These are phyloP conservation scores for Epicampocera succincta DNA, from an alignment of 2,888 invertebrate species.

Conservation along the genomic window DNA sequence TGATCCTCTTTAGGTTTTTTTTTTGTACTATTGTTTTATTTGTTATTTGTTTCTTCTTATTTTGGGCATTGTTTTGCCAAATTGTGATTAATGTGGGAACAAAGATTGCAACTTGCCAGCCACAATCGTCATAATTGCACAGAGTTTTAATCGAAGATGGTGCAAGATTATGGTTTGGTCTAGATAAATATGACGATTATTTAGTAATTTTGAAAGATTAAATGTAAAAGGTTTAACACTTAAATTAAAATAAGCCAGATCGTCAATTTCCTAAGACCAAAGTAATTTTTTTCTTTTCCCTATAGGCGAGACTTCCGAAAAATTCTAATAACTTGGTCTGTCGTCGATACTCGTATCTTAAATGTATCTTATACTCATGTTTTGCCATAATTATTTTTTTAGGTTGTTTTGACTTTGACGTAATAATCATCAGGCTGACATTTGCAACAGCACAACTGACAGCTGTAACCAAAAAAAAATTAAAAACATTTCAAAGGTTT, in stretches of 20 bases:
- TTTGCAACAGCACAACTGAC: slow-evolving; percentile 78
- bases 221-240: background rate
- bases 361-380: background rate
- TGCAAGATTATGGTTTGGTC: background rate
- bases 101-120: slow-evolving; percentile 39
- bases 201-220: background rate
- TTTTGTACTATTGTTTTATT: slow-evolving; percentile 45
- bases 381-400: slow-evolving; percentile 31
- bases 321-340: no score
- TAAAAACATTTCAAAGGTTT: background rate
- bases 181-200: background rate
- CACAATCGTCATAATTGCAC: slow-evolving; percentile 1
- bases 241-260: background rate
- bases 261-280: no score
- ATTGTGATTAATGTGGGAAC: slow-evolving; percentile 68
- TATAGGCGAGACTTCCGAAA: no score
- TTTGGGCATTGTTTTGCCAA: slow-evolving; percentile 62
- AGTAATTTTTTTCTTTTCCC: no score
- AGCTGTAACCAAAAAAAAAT: slow-evolving; percentile 71
- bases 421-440: slow-evolving; percentile 80
- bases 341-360: background rate
- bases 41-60: slow-evolving; percentile 38
- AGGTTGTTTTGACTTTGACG: slow-evolving; percentile 74
- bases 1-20: slow-evolving; percentile 44
- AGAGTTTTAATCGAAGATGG: background rate